Base-by-base conservation (phyloP, 2,113 vertebrate genomes). In the Ctenodactylus gundi region DNA sequence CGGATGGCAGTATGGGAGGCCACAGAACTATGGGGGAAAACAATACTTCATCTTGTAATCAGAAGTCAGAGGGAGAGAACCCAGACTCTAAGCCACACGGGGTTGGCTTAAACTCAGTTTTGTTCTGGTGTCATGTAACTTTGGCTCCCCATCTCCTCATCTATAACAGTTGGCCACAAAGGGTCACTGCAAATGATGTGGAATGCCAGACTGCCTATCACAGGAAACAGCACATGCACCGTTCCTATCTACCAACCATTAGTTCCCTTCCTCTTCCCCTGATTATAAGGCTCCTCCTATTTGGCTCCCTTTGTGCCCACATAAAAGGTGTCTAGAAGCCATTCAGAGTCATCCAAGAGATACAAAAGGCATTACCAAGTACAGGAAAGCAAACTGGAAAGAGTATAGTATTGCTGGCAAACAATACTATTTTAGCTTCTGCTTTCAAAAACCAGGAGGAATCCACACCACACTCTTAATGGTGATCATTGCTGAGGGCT, bases 351-450 rank as follows among this genome's bases (percentile, higher is more conserved):
- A 49, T 81, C 44, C 57, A 41, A 60, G 53, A 55, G 4, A 31
- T 21, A 60, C 53, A 57, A 62, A 36, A n/a, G 31, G 25, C 36
- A 62, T 87, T 49, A 85, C n/a, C 58, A 68, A 55, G 41, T 31
- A 25, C 58, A 84, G 83, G 55, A 70, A 92, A 64, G 57, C 36
- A 73, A 77, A 67, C 23, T 67, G 23, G 15, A 34, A 6, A 58
- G 3, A 86, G 34, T 18, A 58, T 2, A 83, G 39, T 49, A 62
- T 14, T 36, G 49, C 17, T 60, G 57, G 36, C 77, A 85, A 85
- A 72, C 21, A 82, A 31, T 51, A 89, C 77, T 17, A 88, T 95
- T 89, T 95, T 81, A 76, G 39, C 46, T 75, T 83, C 75, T 4
- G 20, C 27, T 23, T 87, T 92, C 2, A 67, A 82, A 91, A 82